A percentile compares a stretch with the other conserved stretches of the same genome.
phyloP scores from a whole-genome alignment of 2,888 invertebrate species.

The Leistus spinibarbis region DNA sequence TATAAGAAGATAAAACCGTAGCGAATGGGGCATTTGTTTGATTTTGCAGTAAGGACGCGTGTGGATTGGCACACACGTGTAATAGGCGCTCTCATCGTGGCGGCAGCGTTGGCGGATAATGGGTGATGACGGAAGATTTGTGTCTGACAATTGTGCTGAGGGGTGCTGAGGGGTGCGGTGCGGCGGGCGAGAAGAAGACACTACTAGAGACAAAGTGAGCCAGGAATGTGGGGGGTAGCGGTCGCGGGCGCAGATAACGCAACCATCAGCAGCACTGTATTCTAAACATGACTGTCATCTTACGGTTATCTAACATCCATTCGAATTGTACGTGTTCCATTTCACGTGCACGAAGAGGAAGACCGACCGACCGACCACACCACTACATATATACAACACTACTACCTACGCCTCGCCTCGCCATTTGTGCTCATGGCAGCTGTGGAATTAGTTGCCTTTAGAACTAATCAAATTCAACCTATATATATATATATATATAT shows the following conservation, averaged over 20 bases:
- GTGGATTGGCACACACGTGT: neutral
- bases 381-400: neutral
- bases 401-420: no score
- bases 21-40: no score
- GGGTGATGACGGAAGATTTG: constrained; percentile 16
- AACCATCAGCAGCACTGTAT: constrained; percentile 14
- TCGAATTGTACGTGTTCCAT: constrained; percentile 24
- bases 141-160: constrained; percentile 13
- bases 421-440: no score
- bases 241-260: constrained; percentile 26
- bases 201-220: neutral
- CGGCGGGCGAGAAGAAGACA: no score
- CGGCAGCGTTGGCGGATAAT: neutral
- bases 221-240: constrained; percentile 4
- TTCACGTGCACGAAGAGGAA: neutral
- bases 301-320: constrained; percentile 34
- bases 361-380: no score
- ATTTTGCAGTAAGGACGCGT: neutral
- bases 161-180: neutral
- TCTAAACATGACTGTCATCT: constrained; percentile 26
- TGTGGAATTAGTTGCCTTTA: no score
- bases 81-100: neutral
- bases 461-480: no score
- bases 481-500: neutral
- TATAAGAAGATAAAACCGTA: no score